Evolutionary conservation across 2,797 vertebrate genomes (phyloP), one percentile per base, ranked within the genome.

Genomic region (Amphiprion clarkii): DNA sequence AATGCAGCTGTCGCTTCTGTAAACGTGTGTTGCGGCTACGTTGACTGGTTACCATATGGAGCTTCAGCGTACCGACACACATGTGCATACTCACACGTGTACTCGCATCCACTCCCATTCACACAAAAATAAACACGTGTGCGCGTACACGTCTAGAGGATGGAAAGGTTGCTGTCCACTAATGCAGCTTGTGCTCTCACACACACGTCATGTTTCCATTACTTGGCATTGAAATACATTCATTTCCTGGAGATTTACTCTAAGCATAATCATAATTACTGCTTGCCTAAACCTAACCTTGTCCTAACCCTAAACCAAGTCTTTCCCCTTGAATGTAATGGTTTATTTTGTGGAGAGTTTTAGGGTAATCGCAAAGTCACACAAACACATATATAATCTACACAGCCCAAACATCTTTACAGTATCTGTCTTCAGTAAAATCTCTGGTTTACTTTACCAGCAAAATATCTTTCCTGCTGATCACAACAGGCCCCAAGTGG

Each of bases 1-100:
- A 93, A 89, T 78, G 89, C 76, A 89, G 86, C 87, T 88, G 83
- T 74, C 40, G 39, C 78, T 70, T 44, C 68, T 81, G 21, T 63
- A 42, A 63, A 73, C 27, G 5, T 69, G 52, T 63, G 59, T 72
- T 73, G 55, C 76, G 71, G 68, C 72, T 58, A 55, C 19, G 29
- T 2, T 66, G 69, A 62, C 17, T 82, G 68, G 79, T 78, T 66
- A 23, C 84, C 83, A 81, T 75, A 83, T 87, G 84, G 76, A 69
- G 25, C 71, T 51, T 73, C 44, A 78, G 61, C 33, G 48, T 25
- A 27, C 46, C 13, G 29, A 1, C 27, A 6, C 31, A 57, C 55
- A 36, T 57, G 55, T 57, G 65, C 55, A 64, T 51, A 69, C 70
- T 62, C 44, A 70, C 71, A 65, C 46, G 44, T 39, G 62, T 25